Evolutionary conservation across 1,140 invertebrate genomes (phyloP).

Genomic region (Magallana angulata): DNA sequence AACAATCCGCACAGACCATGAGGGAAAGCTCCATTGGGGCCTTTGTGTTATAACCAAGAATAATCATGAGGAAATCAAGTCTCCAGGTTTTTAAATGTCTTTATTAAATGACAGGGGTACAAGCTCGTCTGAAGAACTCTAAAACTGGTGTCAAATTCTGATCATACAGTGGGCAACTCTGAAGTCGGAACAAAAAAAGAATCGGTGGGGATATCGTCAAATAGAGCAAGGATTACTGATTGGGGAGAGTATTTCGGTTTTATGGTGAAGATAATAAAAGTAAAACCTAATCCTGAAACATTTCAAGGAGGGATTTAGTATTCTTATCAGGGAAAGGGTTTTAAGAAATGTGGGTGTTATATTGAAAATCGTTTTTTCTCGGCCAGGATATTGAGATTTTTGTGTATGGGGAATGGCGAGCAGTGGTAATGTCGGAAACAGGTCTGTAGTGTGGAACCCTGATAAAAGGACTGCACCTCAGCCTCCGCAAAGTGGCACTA

Average conservation of each 20-base stretch:
- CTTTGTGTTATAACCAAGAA: neutral
- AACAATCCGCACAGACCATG: neutral
- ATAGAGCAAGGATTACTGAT: neutral
- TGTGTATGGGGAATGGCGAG: slow-evolving; percentile 30
- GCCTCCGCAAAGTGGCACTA: neutral
- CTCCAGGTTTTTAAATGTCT: slow-evolving; percentile 35
- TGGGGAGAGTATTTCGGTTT: neutral
- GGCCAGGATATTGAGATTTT: neutral
- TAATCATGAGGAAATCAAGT: neutral
- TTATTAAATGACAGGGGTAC: neutral
- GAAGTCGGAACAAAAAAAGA: neutral
- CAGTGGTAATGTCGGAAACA: neutral
- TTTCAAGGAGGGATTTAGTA: slow-evolving; percentile 7
- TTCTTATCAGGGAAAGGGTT: slow-evolving; percentile 25
- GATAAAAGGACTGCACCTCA: neutral
- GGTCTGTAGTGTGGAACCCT: slow-evolving; percentile 17
- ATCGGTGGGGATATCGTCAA: neutral
- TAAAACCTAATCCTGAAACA: neutral
- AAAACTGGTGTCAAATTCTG: neutral
- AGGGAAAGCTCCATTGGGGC: neutral
- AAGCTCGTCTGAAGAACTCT: neutral
- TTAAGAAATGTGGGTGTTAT: slow-evolving; percentile 25
- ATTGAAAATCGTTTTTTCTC: slow-evolving; percentile 3
- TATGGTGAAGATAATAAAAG: slow-evolving; percentile 21
- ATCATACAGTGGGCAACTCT: neutral